These are phyloP conservation scores for Eupeodes luniger DNA, from an alignment of 2,888 invertebrate species.

Conservation along the genomic window DNA sequence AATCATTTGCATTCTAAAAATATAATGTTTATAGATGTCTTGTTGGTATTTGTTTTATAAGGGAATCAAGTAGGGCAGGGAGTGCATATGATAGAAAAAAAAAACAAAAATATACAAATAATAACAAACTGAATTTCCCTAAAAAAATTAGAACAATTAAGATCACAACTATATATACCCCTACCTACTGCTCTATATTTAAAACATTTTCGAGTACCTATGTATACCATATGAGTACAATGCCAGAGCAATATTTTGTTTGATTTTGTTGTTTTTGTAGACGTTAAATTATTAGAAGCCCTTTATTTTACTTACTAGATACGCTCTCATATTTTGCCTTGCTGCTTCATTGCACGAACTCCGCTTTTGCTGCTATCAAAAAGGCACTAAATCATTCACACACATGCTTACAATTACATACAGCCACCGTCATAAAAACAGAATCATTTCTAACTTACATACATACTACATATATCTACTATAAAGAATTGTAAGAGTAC, in stretches of 20 bases:
- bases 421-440: no score
- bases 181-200: no score
- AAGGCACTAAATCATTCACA: constrained; percentile 74
- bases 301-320: constrained; percentile 19
- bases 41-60: constrained; percentile 38
- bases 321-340: constrained; percentile 19
- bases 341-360: constrained; percentile 44
- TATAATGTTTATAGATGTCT: constrained; percentile 26
- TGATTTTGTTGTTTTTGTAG: constrained; percentile 45
- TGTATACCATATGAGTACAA: not conserved
- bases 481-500: not conserved
- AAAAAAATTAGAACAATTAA: constrained; percentile 71
- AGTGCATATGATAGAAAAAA: constrained; percentile 30
- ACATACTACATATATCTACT: no score
- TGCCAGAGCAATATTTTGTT: constrained; percentile 19
- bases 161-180: constrained; percentile 62
- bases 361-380: constrained; percentile 64
- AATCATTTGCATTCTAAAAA: constrained; percentile 74
- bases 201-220: no score
- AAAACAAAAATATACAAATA: constrained; percentile 11
- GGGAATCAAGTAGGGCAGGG: constrained; percentile 57
- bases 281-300: constrained; percentile 51
- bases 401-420: constrained; percentile 37
- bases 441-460: no score
- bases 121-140: constrained; percentile 61